Base-by-base conservation (phyloP, 2,113 vertebrate species). In the Cryptotis parvus region DNA sequence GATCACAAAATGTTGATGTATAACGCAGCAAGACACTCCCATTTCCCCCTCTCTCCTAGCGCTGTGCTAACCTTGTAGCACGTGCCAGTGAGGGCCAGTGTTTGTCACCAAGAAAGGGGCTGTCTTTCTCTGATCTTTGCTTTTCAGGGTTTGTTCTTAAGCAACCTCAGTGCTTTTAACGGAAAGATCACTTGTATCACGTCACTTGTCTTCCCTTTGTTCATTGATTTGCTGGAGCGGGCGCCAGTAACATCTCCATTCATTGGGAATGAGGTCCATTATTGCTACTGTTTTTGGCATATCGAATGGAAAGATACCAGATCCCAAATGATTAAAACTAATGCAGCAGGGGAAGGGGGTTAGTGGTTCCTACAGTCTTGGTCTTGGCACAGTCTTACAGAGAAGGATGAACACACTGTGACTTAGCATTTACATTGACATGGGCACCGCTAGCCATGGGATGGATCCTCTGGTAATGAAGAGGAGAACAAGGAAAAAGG, bases 381-480 rank as follows among this genome's bases (percentile, higher is more conserved):
- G 27, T 87, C 80, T 65, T 87, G 72, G 91, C 80, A 69, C 14
- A n/a, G 70, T 88, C 52, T 89, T 89, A 31, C 15, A 12, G 31
- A 18, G 33, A 79, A 52, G n/a, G n/a, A n/a, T n/a, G 22, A 68
- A 86, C 89, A 10, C 39, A 31, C 11, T 68, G 33, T 63, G 2
- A 0, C 24, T n/a, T n/a, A n/a, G n/a, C n/a, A n/a, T n/a, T n/a
- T n/a, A 63, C 49, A 27, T 84, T 81, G 74, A 29, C 49, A 83
- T 55, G 65, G 35, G 4, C 26, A 12, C 35, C 75, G 27, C 82
- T 35, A 35, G 49, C 27, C 20, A 9, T 16, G 9, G 33, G 80
- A 49, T 2, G 72, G 63, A 91, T 26, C 27, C 8, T 49, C 9
- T 41, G 31, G 33, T 55, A 39, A 81, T 9, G 9, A 49, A 69